Conservation (phyloP, 2,113 vertebrate genomes). For the Sylvia atricapilla region DNA sequence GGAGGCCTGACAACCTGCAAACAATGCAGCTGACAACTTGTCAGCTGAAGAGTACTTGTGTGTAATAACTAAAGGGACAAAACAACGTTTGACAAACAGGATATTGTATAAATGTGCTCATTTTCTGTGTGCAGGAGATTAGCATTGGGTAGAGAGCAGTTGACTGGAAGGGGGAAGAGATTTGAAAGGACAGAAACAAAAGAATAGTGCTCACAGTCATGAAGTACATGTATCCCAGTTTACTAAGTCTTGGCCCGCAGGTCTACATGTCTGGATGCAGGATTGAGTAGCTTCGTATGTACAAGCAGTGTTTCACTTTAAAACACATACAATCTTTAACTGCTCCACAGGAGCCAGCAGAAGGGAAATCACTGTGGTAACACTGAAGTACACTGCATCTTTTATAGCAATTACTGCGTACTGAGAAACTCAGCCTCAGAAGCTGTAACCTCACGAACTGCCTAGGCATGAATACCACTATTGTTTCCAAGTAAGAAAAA, state of each 20-base stretch:
- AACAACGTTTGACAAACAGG: not conserved
- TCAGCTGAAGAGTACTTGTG: not conserved
- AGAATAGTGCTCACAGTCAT: not conserved
- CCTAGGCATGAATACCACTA: not conserved
- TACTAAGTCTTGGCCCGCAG: not conserved
- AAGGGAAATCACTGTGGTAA: not conserved
- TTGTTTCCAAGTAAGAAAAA: conserved; percentile 30
- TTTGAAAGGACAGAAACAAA: not conserved
- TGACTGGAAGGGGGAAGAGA: not conserved
- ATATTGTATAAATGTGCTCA: not conserved
- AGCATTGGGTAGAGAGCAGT: not conserved
- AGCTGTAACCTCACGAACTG: not conserved
- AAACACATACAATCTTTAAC: not conserved
- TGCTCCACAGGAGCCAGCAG: not conserved
- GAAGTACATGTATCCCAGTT: not conserved
- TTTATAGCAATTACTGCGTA: rapidly evolving
- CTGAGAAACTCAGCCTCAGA: not conserved
- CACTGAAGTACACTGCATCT: not conserved
- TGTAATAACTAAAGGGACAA: not conserved
- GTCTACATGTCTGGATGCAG: not conserved
- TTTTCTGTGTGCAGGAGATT: conserved; percentile 1
- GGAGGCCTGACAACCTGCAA: conserved; percentile 1
- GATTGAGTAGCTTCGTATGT: not conserved
- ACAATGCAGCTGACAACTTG: not conserved
- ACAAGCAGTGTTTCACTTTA: not conserved